phyloP scores from a whole-genome alignment of 2,113 vertebrate species.

The Misgurnus anguillicaudatus region DNA sequence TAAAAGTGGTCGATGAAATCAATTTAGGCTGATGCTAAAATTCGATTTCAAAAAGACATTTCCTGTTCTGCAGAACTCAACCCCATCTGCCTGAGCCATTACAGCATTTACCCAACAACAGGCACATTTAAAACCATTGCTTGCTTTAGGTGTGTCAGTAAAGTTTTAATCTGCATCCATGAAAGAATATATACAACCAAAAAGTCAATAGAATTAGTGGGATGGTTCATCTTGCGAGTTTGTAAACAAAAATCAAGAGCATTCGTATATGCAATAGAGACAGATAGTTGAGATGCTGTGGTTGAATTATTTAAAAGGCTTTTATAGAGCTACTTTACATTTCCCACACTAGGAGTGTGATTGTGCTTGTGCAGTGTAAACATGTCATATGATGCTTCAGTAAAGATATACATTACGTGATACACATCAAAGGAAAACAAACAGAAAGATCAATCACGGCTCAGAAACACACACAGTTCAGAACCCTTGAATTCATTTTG shows the following conservation, averaged over 20 bases:
- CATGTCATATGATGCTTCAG: constrained; percentile 8
- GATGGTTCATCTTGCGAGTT: too few species aligned
- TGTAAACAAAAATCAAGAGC: too few species aligned
- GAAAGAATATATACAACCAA: too few species aligned
- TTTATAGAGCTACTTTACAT: constrained; percentile 23
- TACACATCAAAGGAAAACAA: not conserved
- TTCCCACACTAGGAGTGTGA: constrained; percentile 8
- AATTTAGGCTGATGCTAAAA: constrained; percentile 3
- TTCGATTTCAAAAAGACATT: not conserved
- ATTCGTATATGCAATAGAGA: too few species aligned
- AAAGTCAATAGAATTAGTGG: too few species aligned
- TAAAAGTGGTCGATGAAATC: constrained; percentile 4
- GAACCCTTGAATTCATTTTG: not conserved
- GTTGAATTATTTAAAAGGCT: not conserved
- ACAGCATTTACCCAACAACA: not conserved
- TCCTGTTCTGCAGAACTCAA: not conserved
- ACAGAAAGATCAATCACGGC: not conserved
- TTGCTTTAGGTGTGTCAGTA: too few species aligned
- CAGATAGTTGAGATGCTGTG: not conserved
- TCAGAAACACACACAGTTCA: not conserved
- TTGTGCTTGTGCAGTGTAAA: constrained; percentile 9
- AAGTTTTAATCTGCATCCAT: too few species aligned
- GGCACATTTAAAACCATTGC: not conserved
- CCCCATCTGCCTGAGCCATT: not conserved
- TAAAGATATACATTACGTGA: not conserved